Evolutionary conservation across 2,888 invertebrate genomes (phyloP).

Genomic region (Clanis bilineata): DNA sequence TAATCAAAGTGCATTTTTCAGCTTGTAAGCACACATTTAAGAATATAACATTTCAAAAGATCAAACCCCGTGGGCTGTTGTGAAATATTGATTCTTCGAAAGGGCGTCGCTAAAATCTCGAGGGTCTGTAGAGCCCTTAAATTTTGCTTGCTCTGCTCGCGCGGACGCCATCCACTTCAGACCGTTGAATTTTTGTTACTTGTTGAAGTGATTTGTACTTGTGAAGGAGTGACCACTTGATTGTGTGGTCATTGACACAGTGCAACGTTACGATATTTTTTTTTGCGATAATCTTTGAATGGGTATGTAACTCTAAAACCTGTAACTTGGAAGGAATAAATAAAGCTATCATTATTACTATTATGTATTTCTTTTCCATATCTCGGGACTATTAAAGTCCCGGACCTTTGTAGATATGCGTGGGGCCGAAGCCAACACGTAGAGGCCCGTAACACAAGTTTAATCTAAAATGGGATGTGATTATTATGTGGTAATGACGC

Average conservation of each 20-base stretch:
- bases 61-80: background rate
- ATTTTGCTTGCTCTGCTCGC: constrained; percentile 8
- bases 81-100: background rate
- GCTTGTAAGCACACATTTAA: no score
- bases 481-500: no score
- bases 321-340: no score
- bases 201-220: background rate
- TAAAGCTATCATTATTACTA: no score
- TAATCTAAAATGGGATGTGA: no score
- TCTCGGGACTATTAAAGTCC: no score
- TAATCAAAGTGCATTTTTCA: no score
- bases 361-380: no score
- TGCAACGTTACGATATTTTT: background rate
- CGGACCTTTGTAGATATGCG: no score
- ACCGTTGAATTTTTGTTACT: background rate
- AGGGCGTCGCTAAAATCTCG: background rate
- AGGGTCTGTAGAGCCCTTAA: background rate
- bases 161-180: background rate
- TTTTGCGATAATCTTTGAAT: background rate
- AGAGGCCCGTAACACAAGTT: no score
- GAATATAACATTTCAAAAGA: background rate
- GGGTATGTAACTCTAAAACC: no score
- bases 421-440: no score
- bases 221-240: background rate
- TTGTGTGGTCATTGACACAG: background rate